phyloP scores from a whole-genome alignment of 2,888 invertebrate species.

The Zootermopsis nevadensis region DNA sequence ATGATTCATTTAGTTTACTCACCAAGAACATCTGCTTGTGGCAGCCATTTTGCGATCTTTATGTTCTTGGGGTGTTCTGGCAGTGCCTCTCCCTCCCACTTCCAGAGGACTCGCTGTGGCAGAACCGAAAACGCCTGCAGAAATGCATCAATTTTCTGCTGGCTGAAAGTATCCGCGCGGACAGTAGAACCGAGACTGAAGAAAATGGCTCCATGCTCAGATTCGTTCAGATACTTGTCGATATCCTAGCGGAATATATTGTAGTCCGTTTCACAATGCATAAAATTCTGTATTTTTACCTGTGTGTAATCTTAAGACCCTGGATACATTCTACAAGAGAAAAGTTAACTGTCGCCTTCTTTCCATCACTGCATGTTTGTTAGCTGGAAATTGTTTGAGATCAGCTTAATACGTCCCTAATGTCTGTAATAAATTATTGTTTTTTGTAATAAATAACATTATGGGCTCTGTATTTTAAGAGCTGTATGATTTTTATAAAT shows the following conservation, averaged over 20 bases:
- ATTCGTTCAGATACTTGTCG: conserved; percentile 32
- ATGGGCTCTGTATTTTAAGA: too few species aligned
- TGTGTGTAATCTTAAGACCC: too few species aligned
- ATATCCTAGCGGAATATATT: background rate
- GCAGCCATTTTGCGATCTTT: conserved; percentile 60
- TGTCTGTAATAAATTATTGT: too few species aligned
- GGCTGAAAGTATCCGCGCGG: conserved; percentile 16
- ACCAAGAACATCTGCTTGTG: conserved; percentile 62
- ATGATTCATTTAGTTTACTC: conserved; percentile 39
- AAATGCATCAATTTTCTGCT: conserved; percentile 14
- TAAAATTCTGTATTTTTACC: too few species aligned
- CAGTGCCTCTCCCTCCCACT: conserved; percentile 53
- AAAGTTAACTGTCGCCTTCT: too few species aligned
- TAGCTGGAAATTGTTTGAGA: too few species aligned
- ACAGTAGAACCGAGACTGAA: conserved; percentile 36
- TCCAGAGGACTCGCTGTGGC: conserved; percentile 53
- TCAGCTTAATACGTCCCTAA: too few species aligned
- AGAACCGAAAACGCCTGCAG: conserved; percentile 21
- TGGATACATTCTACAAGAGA: too few species aligned
- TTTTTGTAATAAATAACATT: too few species aligned
- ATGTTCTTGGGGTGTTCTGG: conserved; percentile 60
- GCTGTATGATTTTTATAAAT: too few species aligned
- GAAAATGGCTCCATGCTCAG: conserved; percentile 20
- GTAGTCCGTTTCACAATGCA: too few species aligned
- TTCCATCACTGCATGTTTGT: too few species aligned